Conservation (phyloP, 2,113 vertebrate genomes). For the Leuciscus idus region DNA sequence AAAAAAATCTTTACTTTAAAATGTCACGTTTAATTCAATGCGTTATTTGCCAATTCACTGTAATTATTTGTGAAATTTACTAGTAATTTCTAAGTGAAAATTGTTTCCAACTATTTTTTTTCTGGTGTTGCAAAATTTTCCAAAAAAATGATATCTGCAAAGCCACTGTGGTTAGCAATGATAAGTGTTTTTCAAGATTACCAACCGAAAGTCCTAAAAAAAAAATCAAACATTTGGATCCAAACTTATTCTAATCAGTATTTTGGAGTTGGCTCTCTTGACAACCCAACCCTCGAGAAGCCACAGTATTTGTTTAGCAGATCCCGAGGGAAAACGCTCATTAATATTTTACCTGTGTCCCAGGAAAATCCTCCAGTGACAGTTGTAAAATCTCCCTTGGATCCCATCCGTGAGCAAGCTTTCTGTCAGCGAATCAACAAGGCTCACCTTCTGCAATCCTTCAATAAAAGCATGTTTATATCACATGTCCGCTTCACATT, state of each 20-base stretch:
- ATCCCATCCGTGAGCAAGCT: slow-evolving; percentile 8
- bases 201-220: neutral
- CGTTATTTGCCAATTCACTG: too few relatives aligned
- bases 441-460: neutral
- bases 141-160: too few relatives aligned
- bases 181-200: too few relatives aligned
- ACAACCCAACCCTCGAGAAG: neutral
- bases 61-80: too few relatives aligned
- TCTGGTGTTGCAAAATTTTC: neutral
- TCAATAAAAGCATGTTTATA: slow-evolving; percentile 30
- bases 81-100: too few relatives aligned
- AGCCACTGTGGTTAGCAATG: neutral
- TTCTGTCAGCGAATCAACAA: slow-evolving; percentile 14
- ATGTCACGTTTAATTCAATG: too few relatives aligned
- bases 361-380: slow-evolving; percentile 20
- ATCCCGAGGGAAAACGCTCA: neutral
- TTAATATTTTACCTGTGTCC: slow-evolving; percentile 32
- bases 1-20: too few relatives aligned
- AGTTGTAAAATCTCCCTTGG: slow-evolving; percentile 12
- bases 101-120: too few relatives aligned
- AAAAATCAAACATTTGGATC: neutral
- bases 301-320: slow-evolving; percentile 7
- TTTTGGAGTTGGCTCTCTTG: neutral
- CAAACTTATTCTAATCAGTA: neutral
- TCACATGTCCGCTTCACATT: neutral